Evolutionary conservation across 2,113 vertebrate genomes (phyloP), one percentile per base, ranked within the genome.

Genomic region (Planiliza haematocheilus): DNA sequence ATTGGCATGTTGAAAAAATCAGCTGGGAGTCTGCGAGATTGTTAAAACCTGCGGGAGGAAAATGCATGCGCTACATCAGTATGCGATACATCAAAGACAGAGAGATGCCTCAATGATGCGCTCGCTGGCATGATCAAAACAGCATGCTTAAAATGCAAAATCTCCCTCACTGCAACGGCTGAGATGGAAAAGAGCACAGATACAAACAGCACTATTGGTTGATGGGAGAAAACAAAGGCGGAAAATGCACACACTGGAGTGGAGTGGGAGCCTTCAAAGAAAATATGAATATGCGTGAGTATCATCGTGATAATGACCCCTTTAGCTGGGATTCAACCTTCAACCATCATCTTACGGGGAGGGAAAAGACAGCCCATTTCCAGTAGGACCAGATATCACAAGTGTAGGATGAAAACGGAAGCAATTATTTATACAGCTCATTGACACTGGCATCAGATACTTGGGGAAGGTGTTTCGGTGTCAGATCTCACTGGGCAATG

Each of bases 71-170:
- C 66, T 41, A 70, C 76, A 86, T 86, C 74, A 82, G 87, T 77
- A 82, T 82, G 81, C 87, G 79, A 81, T 78, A 87, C 86, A 86
- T 93, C 92, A 92, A 91, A 91, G 90, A 76, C 65, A 77, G 69
- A 2, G 68, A 83, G 82, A 83, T 50, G 78, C 75, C 73, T 80
- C 71, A 46, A 81, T 86, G 84, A 87, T 78, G 84, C 17, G 60
- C 79, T 82, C 64, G 20, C 77, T 83, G 81, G 72, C 84, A 81
- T 90, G 90, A 93, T 92, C 89, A 90, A 90, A 92, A 90, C 84
- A 58, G 50, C 76, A 42, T 13, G 62, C 82, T 78, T 82, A 69
- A 88, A 84, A 87, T 86, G 78, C 81, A 72, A 86, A 88, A 68
- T 79, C 71, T 50, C 61, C 30, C 63, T 46, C 45, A 5, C 24